These are phyloP conservation scores for Tragelaphus strepsiceros DNA, from an alignment of 2,113 vertebrate species.

Conservation along the genomic window DNA sequence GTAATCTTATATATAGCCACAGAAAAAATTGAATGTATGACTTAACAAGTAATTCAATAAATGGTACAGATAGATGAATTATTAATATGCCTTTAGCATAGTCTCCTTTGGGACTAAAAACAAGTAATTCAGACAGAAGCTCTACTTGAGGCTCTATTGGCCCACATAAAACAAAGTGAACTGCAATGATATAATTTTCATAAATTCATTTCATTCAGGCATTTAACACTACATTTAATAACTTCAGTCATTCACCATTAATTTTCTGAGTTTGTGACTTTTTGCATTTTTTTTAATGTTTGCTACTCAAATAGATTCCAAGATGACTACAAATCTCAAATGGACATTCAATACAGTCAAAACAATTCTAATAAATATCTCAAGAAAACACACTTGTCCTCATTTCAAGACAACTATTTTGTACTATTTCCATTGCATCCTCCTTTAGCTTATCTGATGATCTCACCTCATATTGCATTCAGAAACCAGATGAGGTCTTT, in stretches of 20 bases:
- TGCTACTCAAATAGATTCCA: conserved; percentile 8
- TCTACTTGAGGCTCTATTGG: not conserved
- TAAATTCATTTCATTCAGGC: not conserved
- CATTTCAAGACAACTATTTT: not conserved
- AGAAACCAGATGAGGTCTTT: not conserved
- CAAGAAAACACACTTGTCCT: not conserved
- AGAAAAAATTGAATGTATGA: not conserved
- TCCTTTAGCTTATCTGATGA: not conserved
- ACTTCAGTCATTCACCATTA: not conserved
- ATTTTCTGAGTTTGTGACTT: not conserved
- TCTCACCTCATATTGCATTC: not conserved
- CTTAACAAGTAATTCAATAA: not conserved
- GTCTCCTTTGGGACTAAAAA: not conserved
- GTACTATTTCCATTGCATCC: not conserved
- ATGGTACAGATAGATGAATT: not conserved
- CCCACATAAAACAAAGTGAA: conserved; percentile 2
- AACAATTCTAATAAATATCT: not conserved
- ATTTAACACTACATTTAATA: conserved; percentile 31
- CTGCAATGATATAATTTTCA: conserved; percentile 2
- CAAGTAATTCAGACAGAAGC: not conserved
- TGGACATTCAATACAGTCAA: not conserved
- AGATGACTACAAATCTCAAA: conserved; percentile 13
- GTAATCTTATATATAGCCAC: not conserved
- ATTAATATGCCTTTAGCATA: not conserved
- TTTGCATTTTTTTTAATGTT: not conserved